Evolutionary conservation across 2,888 invertebrate species (phyloP).

Genomic region (Ochlodes sylvanus): DNA sequence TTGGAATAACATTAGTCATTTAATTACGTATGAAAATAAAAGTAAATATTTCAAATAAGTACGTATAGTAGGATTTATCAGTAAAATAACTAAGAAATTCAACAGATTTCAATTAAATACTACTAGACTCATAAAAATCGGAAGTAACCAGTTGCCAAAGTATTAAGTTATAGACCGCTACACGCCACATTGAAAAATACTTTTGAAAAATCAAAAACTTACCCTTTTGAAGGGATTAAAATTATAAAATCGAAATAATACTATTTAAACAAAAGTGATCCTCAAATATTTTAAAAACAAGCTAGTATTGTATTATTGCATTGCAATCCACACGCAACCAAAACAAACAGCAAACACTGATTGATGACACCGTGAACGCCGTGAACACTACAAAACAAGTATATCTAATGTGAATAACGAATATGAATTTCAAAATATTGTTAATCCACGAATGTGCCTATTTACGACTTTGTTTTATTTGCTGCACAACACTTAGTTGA

Average conservation of each 20-base stretch:
- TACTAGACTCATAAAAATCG: neutral
- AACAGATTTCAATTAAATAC: too few relatives aligned
- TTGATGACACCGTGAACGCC: too few relatives aligned
- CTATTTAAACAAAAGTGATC: neutral
- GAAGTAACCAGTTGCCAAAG: neutral
- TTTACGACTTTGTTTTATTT: neutral
- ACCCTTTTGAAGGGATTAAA: neutral
- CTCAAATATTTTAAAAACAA: neutral
- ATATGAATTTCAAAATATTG: neutral
- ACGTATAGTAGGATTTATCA: too few relatives aligned
- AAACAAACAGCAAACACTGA: constrained; percentile 84
- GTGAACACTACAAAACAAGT: constrained; percentile 59
- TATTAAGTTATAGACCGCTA: constrained; percentile 15
- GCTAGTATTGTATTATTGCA: neutral
- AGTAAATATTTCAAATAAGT: too few relatives aligned
- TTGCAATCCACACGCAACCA: constrained; percentile 61
- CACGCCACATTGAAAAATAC: constrained; percentile 1
- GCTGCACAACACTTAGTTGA: constrained; percentile 1
- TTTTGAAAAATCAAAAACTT: neutral
- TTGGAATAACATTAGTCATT: too few relatives aligned
- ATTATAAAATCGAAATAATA: neutral
- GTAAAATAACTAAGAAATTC: too few relatives aligned
- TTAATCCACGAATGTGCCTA: neutral
- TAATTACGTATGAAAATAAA: too few relatives aligned
- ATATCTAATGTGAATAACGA: neutral